phyloP scores from a whole-genome alignment of 2,797 vertebrate species.

The Clamator glandarius region DNA sequence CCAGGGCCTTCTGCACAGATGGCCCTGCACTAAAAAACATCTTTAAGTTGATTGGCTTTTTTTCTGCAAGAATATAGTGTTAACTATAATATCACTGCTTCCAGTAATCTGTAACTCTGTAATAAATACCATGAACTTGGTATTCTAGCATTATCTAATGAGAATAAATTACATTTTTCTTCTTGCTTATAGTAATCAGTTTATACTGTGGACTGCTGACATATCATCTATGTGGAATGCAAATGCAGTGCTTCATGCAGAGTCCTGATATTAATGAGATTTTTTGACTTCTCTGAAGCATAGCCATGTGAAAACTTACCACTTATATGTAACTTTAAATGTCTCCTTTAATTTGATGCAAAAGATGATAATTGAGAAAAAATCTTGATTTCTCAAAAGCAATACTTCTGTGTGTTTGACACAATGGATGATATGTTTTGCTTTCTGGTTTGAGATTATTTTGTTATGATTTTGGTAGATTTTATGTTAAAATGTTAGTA shows the following conservation, averaged over 20 bases:
- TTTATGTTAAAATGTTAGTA: neutral
- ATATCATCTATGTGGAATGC: neutral
- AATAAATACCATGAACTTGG: neutral
- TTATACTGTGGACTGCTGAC: neutral
- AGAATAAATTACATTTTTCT: neutral
- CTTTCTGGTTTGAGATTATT: neutral
- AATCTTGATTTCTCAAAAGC: neutral
- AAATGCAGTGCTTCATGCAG: neutral
- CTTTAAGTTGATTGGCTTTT: neutral
- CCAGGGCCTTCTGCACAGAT: constrained; percentile 20
- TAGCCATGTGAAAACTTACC: neutral
- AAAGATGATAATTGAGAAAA: neutral
- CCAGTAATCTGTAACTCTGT: neutral
- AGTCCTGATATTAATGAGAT: neutral
- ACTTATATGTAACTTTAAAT: neutral
- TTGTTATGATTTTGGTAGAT: neutral
- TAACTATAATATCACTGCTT: neutral
- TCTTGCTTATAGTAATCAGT: neutral
- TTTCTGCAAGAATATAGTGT: neutral
- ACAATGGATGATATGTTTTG: neutral
- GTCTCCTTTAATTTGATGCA: neutral
- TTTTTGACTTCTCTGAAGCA: neutral
- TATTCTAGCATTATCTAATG: neutral
- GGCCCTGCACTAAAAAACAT: neutral
- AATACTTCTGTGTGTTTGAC: neutral